Percentiles rank a stretch among this genome's conserved stretches.
Evolutionary conservation across 2,888 invertebrate genomes (phyloP).

Genomic region (Teleogryllus oceanicus): DNA sequence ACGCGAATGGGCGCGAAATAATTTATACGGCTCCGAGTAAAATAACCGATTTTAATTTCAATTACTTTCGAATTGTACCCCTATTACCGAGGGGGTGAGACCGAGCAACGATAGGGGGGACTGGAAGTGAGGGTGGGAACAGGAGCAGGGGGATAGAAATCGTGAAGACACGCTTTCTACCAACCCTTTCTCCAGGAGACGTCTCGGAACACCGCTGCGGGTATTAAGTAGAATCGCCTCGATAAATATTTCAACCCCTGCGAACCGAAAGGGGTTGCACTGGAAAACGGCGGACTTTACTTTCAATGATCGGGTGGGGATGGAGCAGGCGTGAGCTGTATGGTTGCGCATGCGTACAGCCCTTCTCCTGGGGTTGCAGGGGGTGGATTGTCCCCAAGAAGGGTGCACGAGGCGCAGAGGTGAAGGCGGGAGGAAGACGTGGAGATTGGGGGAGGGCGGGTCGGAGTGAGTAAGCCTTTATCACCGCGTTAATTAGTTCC

Average conservation of each 20-base stretch:
- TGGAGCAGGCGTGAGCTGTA: too few species aligned
- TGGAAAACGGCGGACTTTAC: not conserved
- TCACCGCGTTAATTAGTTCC: conserved; percentile 18
- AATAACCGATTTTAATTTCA: conserved; percentile 18
- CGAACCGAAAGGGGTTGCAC: not conserved
- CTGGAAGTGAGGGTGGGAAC: not conserved
- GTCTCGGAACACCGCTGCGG: not conserved
- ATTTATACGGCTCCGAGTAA: not conserved
- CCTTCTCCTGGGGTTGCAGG: too few species aligned
- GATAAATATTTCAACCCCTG: conserved; percentile 18
- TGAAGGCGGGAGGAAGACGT: not conserved
- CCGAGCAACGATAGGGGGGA: not conserved
- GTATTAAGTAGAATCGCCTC: not conserved
- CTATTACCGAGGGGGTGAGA: not conserved
- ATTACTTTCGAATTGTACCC: conserved; percentile 6
- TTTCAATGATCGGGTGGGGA: not conserved
- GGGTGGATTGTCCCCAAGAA: too few species aligned
- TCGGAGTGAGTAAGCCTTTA: not conserved
- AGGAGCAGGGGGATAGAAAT: too few species aligned
- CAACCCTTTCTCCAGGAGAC: not conserved
- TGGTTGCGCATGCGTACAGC: too few species aligned
- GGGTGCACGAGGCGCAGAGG: too few species aligned
- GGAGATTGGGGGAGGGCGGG: not conserved
- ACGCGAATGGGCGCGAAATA: not conserved
- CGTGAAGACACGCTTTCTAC: too few species aligned